These are phyloP conservation scores for Cosmorhoe ocellata DNA, from an alignment of 2,888 invertebrate species.

Conservation along the genomic window DNA sequence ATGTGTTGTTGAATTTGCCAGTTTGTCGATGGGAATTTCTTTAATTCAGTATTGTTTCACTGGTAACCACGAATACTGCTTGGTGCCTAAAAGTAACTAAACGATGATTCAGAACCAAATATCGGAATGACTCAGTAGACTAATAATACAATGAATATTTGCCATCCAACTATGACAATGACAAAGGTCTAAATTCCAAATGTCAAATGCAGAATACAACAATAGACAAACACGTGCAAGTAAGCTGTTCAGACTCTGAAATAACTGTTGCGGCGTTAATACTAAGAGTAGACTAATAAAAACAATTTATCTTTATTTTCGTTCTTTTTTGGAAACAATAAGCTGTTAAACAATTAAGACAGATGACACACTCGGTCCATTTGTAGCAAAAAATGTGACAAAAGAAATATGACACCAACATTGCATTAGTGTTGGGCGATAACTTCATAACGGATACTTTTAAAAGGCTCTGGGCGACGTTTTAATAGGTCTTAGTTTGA, in stretches of 20 bases:
- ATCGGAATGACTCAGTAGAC: conserved; percentile 26
- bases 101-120: conserved; percentile 21
- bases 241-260: conserved; percentile 34
- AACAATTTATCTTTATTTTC: conserved; percentile 32
- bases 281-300: conserved; percentile 33
- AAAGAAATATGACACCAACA: conserved; percentile 63
- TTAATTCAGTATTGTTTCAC: no score
- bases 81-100: conserved; percentile 5
- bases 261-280: conserved; percentile 39
- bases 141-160: conserved; percentile 36
- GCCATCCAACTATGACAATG: conserved; percentile 44
- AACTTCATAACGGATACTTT: conserved; percentile 16
- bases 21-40: no score
- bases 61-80: no score
- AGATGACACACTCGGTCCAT: conserved; percentile 57
- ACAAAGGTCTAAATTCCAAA: conserved; percentile 47
- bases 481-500: background rate
- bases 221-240: conserved; percentile 50
- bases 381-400: conserved; percentile 61
- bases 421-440: conserved; percentile 39
- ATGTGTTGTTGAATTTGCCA: no score
- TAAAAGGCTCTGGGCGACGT: conserved; percentile 31
- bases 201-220: conserved; percentile 43
- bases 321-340: conserved; percentile 48
- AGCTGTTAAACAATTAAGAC: conserved; percentile 71